phyloP scores from a whole-genome alignment of 2,797 vertebrate genomes.

The Lacerta bilineata region DNA sequence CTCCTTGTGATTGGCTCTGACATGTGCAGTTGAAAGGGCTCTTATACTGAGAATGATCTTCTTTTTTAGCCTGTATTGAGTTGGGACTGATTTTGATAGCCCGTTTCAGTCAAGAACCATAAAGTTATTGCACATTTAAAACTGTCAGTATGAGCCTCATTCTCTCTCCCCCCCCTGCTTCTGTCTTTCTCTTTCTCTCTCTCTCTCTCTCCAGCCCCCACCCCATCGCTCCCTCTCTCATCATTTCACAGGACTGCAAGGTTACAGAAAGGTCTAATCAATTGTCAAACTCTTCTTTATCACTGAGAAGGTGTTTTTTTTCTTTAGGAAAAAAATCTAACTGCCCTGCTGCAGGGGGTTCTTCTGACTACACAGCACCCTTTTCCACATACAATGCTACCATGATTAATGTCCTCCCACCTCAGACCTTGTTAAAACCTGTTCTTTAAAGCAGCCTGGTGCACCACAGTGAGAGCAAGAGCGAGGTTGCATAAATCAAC shows the following conservation, averaged over 20 bases:
- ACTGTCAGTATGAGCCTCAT: constrained; percentile 79
- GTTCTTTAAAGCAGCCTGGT: constrained; percentile 87
- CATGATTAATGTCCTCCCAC: constrained; percentile 90
- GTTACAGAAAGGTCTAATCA: constrained; percentile 89
- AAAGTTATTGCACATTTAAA: constrained; percentile 88
- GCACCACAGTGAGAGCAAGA: constrained; percentile 83
- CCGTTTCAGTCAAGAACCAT: constrained; percentile 87
- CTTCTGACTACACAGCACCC: constrained; percentile 87
- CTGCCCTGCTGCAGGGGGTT: constrained; percentile 86
- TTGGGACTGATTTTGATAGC: constrained; percentile 87
- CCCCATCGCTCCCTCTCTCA: constrained; percentile 77
- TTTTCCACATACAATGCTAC: constrained; percentile 87
- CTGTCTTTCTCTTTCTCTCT: constrained; percentile 50
- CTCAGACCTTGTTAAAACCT: constrained; percentile 91
- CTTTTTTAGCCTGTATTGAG: constrained; percentile 83
- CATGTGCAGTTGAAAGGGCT: constrained; percentile 78
- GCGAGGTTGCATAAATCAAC: constrained; percentile 89
- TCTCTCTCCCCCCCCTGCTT: constrained; percentile 70
- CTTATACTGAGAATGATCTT: constrained; percentile 80
- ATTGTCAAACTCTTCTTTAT: constrained; percentile 88
- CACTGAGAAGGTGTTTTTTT: constrained; percentile 78
- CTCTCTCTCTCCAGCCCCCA: constrained; percentile 46
- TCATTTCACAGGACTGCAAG: constrained; percentile 85
- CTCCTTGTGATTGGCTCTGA: constrained; percentile 83
- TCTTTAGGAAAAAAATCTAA: constrained; percentile 78